These are phyloP conservation scores for Hoplias malabaricus DNA, from an alignment of 2,113 vertebrate species.

Conservation along the genomic window DNA sequence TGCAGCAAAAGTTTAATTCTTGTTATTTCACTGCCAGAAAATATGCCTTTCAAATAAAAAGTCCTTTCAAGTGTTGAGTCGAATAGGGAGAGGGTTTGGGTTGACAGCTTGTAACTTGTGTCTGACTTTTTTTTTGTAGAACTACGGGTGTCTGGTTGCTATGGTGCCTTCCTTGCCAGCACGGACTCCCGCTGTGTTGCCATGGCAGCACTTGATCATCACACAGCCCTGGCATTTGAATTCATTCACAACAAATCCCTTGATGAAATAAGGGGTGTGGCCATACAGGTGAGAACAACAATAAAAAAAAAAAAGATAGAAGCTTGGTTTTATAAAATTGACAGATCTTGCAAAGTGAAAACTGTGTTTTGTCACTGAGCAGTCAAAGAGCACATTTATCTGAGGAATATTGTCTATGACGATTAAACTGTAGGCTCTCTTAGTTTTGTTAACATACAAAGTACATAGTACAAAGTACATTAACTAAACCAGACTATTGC, in stretches of 20 bases:
- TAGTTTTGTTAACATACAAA: background rate
- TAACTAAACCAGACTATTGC: too few relatives aligned
- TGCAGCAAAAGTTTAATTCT: background rate
- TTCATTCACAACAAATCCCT: constrained; percentile 68
- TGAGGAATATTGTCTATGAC: background rate
- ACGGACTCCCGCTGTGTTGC: constrained; percentile 56
- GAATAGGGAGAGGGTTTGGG: background rate
- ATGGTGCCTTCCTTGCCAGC: constrained; percentile 66
- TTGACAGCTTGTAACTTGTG: background rate
- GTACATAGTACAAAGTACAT: background rate
- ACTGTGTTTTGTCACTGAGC: too few relatives aligned
- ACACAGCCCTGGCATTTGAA: constrained; percentile 71
- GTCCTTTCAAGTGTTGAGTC: background rate
- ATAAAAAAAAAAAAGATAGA: too few relatives aligned
- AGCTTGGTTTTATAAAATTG: too few relatives aligned
- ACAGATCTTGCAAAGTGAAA: too few relatives aligned
- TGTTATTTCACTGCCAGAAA: background rate
- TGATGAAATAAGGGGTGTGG: constrained; percentile 66
- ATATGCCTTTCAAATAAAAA: background rate
- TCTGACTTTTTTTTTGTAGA: constrained; percentile 56
- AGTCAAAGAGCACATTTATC: background rate
- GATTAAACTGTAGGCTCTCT: background rate
- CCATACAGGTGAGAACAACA: constrained; percentile 66
- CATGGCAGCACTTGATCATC: constrained; percentile 69
- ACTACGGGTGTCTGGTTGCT: constrained; percentile 72